phyloP scores from a whole-genome alignment of 2,797 vertebrate genomes.

The Orientallactaga sibirica region DNA sequence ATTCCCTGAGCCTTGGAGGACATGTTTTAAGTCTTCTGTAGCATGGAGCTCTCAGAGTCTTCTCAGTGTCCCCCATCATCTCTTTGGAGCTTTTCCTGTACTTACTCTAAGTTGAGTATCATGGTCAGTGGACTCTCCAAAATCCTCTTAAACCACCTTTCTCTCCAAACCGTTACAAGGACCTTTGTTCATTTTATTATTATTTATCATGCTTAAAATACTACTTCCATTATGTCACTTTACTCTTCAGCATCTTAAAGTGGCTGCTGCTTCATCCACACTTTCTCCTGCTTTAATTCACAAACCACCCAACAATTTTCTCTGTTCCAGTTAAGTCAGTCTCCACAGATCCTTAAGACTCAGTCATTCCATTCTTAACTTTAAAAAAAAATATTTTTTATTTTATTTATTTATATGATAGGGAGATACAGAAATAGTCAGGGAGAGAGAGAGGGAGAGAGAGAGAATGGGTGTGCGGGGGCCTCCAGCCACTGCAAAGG shows the following conservation, averaged over 20 bases:
- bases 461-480: too few relatives aligned
- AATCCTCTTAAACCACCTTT: neutral
- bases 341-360: neutral
- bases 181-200: neutral
- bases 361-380: neutral
- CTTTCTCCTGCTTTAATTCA: neutral
- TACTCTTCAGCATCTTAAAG: neutral
- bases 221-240: neutral
- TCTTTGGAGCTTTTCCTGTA: too few relatives aligned
- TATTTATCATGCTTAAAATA: neutral
- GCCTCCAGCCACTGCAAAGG: too few relatives aligned
- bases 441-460: too few relatives aligned
- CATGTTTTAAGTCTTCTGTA: too few relatives aligned
- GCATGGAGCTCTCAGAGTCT: too few relatives aligned
- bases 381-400: too few relatives aligned
- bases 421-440: too few relatives aligned
- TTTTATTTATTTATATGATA: too few relatives aligned
- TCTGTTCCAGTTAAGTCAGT: neutral
- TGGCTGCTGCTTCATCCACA: neutral
- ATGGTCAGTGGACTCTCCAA: neutral
- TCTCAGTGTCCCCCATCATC: too few relatives aligned
- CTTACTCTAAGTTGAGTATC: neutral
- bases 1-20: too few relatives aligned
- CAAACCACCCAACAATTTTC: neutral
- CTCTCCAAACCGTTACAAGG: neutral